These are phyloP conservation scores for Homarus gammarus DNA, from an alignment of 2,888 invertebrate species.

Conservation along the genomic window DNA sequence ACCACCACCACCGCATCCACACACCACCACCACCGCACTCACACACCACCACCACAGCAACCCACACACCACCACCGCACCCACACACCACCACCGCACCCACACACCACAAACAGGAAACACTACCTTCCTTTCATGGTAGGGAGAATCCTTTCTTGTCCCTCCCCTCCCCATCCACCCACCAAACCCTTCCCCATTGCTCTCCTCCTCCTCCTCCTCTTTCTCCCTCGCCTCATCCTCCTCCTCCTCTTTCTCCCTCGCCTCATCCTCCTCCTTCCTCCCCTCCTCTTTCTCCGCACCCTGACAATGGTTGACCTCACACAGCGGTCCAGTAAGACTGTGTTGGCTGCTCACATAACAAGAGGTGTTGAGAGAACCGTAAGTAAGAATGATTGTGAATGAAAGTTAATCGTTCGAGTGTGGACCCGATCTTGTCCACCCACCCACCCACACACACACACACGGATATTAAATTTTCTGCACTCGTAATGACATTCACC, in stretches of 20 bases:
- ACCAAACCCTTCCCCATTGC: too few relatives aligned
- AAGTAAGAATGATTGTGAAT: neutral
- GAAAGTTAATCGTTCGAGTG: too few relatives aligned
- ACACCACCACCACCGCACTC: neutral
- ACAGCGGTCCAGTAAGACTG: too few relatives aligned
- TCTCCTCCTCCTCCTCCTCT: neutral
- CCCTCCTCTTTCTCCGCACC: neutral
- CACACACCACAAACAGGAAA: constrained; percentile 8
- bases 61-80: neutral
- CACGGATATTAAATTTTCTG: constrained; percentile 6
- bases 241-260: neutral
- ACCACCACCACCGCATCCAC: neutral
- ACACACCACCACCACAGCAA: neutral
- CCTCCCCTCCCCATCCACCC: too few relatives aligned
- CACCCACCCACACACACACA: constrained; percentile 6
- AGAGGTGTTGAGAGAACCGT: too few relatives aligned
- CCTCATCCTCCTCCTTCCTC: constrained; percentile 4
- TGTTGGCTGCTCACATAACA: too few relatives aligned
- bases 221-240: neutral
- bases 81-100: neutral
- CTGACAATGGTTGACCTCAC: too few relatives aligned
- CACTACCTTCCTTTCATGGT: too few relatives aligned
- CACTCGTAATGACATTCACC: neutral
- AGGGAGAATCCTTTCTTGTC: too few relatives aligned
- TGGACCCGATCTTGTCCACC: too few relatives aligned